Conservation (phyloP, 1,140 invertebrate species). For the Caenorhabditis tropicalis region DNA sequence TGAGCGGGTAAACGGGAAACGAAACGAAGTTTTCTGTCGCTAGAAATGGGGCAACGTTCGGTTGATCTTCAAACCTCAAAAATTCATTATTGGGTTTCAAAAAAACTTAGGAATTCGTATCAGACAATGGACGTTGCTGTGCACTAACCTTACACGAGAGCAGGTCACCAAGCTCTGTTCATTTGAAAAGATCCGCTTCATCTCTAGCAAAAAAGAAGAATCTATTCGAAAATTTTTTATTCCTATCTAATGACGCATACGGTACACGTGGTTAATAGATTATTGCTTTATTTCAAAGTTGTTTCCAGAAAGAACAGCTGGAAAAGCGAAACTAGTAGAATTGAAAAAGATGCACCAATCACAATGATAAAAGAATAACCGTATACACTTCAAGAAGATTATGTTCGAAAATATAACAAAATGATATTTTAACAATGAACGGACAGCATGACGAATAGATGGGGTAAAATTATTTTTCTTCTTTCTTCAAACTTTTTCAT, state of each 20-base stretch:
- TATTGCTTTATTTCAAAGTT: too few species aligned
- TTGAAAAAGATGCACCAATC: not conserved
- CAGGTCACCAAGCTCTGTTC: not conserved
- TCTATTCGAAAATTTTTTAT: not conserved
- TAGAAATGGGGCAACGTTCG: conserved; percentile 12
- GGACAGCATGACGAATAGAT: too few species aligned
- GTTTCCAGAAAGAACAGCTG: not conserved
- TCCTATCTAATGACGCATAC: not conserved
- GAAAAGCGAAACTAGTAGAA: not conserved
- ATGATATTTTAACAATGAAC: too few species aligned
- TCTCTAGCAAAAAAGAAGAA: not conserved
- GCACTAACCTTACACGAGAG: not conserved
- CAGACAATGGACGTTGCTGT: too few species aligned
- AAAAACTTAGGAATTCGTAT: too few species aligned
- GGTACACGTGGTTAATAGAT: not conserved
- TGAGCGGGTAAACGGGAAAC: not conserved
- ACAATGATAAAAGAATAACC: not conserved
- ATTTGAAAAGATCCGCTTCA: not conserved
- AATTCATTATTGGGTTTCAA: not conserved
- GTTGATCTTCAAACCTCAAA: not conserved
- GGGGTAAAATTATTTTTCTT: too few species aligned
- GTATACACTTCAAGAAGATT: too few species aligned
- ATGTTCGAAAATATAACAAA: too few species aligned
- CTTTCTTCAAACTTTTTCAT: not conserved
- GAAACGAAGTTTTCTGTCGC: conserved; percentile 5